Percentiles rank a stretch among this genome's conserved stretches.
These are phyloP conservation scores for Orthonyx spaldingii DNA, from an alignment of 2,113 vertebrate genomes.

Conservation along the genomic window DNA sequence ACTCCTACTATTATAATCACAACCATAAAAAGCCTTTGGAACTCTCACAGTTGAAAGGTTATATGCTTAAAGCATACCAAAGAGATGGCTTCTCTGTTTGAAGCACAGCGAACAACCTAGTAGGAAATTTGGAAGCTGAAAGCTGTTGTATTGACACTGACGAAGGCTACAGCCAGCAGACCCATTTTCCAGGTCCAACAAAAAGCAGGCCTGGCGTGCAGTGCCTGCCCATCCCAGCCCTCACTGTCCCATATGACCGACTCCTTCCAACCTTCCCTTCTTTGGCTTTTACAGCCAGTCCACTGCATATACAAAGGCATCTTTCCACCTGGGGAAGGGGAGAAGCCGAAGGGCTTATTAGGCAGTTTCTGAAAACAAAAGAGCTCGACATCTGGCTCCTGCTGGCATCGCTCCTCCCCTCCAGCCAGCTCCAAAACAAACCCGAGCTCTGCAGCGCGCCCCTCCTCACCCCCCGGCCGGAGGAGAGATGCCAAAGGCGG, in stretches of 20 bases:
- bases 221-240: not conserved
- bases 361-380: constrained; percentile 56
- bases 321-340: not conserved
- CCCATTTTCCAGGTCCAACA: not conserved
- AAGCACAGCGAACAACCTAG: not conserved
- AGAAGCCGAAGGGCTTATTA: not conserved
- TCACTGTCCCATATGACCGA: not conserved
- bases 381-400: constrained; percentile 33
- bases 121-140: not conserved
- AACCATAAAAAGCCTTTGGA: constrained; percentile 5
- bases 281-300: not conserved
- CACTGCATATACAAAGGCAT: constrained; percentile 6
- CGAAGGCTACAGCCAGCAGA: not conserved
- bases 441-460: not conserved
- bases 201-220: not conserved
- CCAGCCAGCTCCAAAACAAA: constrained; percentile 10
- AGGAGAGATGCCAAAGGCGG: not conserved
- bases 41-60: not conserved
- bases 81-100: not conserved
- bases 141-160: not conserved
- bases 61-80: not conserved
- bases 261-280: constrained; percentile 21
- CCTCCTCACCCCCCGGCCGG: not conserved
- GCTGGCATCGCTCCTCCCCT: not conserved
- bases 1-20: not conserved